Evolutionary conservation across 2,888 invertebrate species (phyloP).

Genomic region (Drosophila lacicola): DNA sequence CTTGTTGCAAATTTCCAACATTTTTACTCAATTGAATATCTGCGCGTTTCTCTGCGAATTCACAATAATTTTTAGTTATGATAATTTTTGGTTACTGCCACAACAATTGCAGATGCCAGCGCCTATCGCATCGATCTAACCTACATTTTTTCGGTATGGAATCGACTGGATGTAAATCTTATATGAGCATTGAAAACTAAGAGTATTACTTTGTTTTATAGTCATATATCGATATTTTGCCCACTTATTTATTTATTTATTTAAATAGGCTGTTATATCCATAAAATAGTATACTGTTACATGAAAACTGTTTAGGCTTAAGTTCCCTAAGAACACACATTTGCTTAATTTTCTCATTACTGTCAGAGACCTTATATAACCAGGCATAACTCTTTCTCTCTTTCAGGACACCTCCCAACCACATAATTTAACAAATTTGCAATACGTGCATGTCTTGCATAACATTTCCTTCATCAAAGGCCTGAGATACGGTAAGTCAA

Average conservation of each 20-base stretch:
- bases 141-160: constrained; percentile 38
- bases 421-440: constrained; percentile 65
- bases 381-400: constrained; percentile 27
- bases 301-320: not conserved
- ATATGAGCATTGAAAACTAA: constrained; percentile 1
- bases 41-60: constrained; percentile 50
- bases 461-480: constrained; percentile 72
- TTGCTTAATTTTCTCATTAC: constrained; percentile 41
- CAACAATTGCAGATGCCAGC: constrained; percentile 54
- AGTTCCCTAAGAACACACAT: not conserved
- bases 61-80: constrained; percentile 79
- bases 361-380: constrained; percentile 36
- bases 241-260: not conserved
- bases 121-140: constrained; percentile 59
- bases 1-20: constrained; percentile 78
- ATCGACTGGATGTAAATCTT: constrained; percentile 14
- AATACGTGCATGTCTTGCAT: constrained; percentile 76
- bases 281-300: too few relatives aligned
- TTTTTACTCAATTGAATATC: constrained; percentile 69
- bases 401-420: constrained; percentile 45
- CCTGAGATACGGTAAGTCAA: constrained; percentile 27
- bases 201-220: not conserved
- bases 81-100: constrained; percentile 70
- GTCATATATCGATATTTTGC: constrained; percentile 11
- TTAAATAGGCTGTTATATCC: too few relatives aligned